Base-by-base conservation (phyloP, 2,797 vertebrate species). In the Tamandua tetradactyla region DNA sequence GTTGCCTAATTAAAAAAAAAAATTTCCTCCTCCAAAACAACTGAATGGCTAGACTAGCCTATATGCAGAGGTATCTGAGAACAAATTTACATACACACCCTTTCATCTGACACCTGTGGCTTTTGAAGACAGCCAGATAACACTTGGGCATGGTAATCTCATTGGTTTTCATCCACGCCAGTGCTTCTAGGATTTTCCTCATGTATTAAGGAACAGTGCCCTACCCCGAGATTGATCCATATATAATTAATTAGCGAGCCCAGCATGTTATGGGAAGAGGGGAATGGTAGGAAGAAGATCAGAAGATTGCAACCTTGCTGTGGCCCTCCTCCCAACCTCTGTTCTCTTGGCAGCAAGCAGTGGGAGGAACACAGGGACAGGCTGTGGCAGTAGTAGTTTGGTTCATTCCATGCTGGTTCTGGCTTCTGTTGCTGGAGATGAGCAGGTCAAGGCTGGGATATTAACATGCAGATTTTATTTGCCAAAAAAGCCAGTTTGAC, bases 61-160 rank as follows among this genome's bases (percentile, higher is more conserved):
- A 27, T 90, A 10, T n/a, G 87, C 25, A 22, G 27, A 79, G 69
- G 61, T 76, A 22, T 72, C 23, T 76, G 55, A 61, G 92, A 82
- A 79, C 42, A 86, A 32, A 89, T 90, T 95, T 84, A 44, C 37
- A 80, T 32, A 47, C 47, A 74, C 27, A 11, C 37, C 23, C 20
- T 30, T 76, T 84, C 83, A 44, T 71, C 57, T 64, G 88, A 94
- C 74, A 88, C 87, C 78, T 83, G 74, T 96, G 93, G 37, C 81
- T 84, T 89, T 95, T 57, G 61, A 49, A 91, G 74, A 69, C 83
- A 92, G 40, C 13, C 52, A 52, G 55, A 37, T 68, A 92, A 86
- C 7, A 23, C 59, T n/a, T 18, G 76, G 37, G 23, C 57, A 5
- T 66, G n/a, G 92, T 83, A 52, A 83, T 88, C 82, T 82, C 92